Conservation (phyloP, 2,888 invertebrate genomes). For the Fabriciana adippe region DNA sequence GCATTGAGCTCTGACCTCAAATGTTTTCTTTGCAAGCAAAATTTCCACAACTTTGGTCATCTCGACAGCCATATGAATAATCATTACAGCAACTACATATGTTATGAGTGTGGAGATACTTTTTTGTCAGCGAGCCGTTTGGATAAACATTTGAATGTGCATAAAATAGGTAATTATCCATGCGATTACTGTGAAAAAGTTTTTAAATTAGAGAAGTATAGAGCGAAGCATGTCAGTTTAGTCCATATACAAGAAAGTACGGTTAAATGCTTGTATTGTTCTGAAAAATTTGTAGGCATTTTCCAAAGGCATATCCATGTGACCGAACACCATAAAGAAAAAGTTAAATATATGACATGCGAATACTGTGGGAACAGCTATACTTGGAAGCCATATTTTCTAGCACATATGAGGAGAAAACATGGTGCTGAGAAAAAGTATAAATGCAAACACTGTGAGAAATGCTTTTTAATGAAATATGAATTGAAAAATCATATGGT, state of each 20-base stretch:
- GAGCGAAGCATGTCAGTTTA: slow-evolving; percentile 51
- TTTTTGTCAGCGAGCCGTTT: slow-evolving; percentile 51
- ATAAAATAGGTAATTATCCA: slow-evolving; percentile 62
- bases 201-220: slow-evolving; percentile 60
- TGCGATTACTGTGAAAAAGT: slow-evolving; percentile 73
- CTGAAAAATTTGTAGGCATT: slow-evolving; percentile 47
- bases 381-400: slow-evolving; percentile 66
- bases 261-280: slow-evolving; percentile 57
- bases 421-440: slow-evolving; percentile 60
- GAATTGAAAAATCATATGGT: slow-evolving; percentile 48
- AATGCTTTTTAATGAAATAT: slow-evolving; percentile 43
- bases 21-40: slow-evolving; percentile 57
- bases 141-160: slow-evolving; percentile 65
- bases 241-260: slow-evolving; percentile 49
- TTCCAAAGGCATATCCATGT: slow-evolving; percentile 53
- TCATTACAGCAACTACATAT: slow-evolving; percentile 64
- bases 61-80: slow-evolving; percentile 67
- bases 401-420: slow-evolving; percentile 60
- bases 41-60: slow-evolving; percentile 48
- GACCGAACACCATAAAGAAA: slow-evolving; percentile 50
- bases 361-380: slow-evolving; percentile 62
- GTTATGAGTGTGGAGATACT: slow-evolving; percentile 61
- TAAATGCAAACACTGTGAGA: slow-evolving; percentile 47
- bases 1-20: slow-evolving; percentile 43
- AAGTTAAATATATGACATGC: slow-evolving; percentile 51